Percentiles rank a stretch among this genome's conserved stretches.
phyloP scores from a whole-genome alignment of 2,113 vertebrate species.

The Phainopepla nitens region DNA sequence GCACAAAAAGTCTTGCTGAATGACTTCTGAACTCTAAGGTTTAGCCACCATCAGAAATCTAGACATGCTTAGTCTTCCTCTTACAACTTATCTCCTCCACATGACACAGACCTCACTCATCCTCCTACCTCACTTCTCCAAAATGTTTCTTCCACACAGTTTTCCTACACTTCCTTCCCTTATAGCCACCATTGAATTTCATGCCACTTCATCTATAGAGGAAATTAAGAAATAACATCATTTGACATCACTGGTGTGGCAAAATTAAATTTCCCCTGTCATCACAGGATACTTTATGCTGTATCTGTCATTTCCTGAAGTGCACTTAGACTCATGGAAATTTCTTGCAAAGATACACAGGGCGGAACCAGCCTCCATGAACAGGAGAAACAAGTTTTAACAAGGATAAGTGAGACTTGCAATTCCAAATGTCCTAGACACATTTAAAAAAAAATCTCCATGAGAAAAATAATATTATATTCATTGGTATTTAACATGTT shows the following conservation, averaged over 20 bases:
- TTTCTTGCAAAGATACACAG: not conserved
- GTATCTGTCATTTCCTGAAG: not conserved
- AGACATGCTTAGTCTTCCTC: not conserved
- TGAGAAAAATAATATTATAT: not conserved
- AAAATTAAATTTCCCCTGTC: not conserved
- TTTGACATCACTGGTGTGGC: not conserved
- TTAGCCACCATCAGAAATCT: not conserved
- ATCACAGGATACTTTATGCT: not conserved
- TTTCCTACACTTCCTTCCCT: not conserved
- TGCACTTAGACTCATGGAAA: not conserved
- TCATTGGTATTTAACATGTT: not conserved
- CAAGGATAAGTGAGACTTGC: not conserved
- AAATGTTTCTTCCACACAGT: not conserved
- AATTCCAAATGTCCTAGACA: not conserved
- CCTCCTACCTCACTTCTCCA: not conserved
- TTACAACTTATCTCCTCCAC: not conserved
- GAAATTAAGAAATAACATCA: not conserved
- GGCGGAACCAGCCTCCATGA: not conserved
- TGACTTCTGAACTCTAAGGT: not conserved
- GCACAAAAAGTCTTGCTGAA: not conserved
- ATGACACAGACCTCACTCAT: not conserved
- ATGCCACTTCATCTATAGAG: not conserved
- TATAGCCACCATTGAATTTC: not conserved
- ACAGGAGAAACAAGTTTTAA: not conserved
- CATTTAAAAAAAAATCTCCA: not conserved